Evolutionary conservation across 2,797 vertebrate species (phyloP), one percentile per base, ranked within the genome.

Genomic region (Rhinella marina): DNA sequence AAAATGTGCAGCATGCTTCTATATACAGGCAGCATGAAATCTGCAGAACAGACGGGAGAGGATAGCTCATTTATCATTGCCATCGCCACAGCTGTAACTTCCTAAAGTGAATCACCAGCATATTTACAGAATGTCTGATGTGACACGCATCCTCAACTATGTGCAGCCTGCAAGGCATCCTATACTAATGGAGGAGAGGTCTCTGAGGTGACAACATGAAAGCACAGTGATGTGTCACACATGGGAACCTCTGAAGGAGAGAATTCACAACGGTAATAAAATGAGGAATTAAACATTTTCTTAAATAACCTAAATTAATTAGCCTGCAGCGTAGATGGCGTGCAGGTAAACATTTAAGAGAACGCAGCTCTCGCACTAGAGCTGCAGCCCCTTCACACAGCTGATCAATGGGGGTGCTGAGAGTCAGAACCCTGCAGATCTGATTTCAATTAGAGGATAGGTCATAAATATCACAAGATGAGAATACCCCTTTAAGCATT

Each of bases 61-160:
- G 61, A 84, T 84, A 68, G 27, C 29, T 57, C 82, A 84, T 84
- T 68, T 66, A 78, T 79, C 84, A 77, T 12, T 0, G 72, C 50
- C 50, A 61, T 8, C 14, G 56, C 82, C 82, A 75, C 70, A 75
- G 82, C 70, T 84, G 73, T 66, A 77, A 64, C 72, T 19, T 78
- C 59, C 84, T 62, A 62, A 27, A 64, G 27, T 48, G 81, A 84
- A 59, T 84, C 87, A 59, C 75, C 52, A 70, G 81, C 73, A 79
- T 57, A 79, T 79, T 70, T 84, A 79, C 72, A 32, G 23, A 84
- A 29, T 13, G 32, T 54, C 68, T 85, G 57, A 82, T 57, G 83
- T 77, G 87, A 88, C 83, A 76, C n/a, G 83, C 84, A 61, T 82
- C 12, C 48, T n/a, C 19, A 88, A 86, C 21, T 88, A 88, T 86